A percentile compares a stretch with the other conserved stretches of the same genome.
These are phyloP conservation scores for Tadarida brasiliensis DNA, from an alignment of 2,797 vertebrate genomes.

Conservation along the genomic window DNA sequence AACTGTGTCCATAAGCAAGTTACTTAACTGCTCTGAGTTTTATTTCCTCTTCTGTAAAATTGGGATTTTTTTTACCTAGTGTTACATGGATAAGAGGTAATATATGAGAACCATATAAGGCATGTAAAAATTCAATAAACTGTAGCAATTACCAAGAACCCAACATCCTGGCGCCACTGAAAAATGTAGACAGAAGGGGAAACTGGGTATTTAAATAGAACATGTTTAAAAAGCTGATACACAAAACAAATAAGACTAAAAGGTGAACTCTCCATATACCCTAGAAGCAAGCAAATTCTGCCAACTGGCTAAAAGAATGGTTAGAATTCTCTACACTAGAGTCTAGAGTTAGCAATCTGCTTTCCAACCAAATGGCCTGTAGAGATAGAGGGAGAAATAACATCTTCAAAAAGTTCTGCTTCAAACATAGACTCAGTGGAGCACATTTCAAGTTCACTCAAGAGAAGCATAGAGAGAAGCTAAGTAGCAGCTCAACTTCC, in stretches of 20 bases:
- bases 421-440: constrained; percentile 14
- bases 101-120: background rate
- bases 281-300: constrained; percentile 18
- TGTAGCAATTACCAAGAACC: constrained; percentile 21
- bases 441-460: constrained; percentile 43
- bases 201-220: constrained; percentile 28
- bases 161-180: background rate
- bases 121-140: background rate
- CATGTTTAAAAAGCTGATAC: constrained; percentile 22
- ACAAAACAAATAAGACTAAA: constrained; percentile 27
- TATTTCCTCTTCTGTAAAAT: constrained; percentile 27
- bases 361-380: constrained; percentile 40
- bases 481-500: background rate
- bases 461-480: background rate
- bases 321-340: background rate
- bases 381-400: background rate
- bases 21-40: constrained; percentile 17
- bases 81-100: background rate
- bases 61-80: background rate
- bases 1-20: background rate
- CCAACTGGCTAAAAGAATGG: constrained; percentile 40
- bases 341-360: background rate
- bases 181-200: constrained; percentile 32
- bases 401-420: constrained; percentile 54
- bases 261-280: background rate